A percentile compares a stretch with the other conserved stretches of the same genome.
phyloP scores from a whole-genome alignment of 2,888 invertebrate genomes.

The Caenorhabditis afra region DNA sequence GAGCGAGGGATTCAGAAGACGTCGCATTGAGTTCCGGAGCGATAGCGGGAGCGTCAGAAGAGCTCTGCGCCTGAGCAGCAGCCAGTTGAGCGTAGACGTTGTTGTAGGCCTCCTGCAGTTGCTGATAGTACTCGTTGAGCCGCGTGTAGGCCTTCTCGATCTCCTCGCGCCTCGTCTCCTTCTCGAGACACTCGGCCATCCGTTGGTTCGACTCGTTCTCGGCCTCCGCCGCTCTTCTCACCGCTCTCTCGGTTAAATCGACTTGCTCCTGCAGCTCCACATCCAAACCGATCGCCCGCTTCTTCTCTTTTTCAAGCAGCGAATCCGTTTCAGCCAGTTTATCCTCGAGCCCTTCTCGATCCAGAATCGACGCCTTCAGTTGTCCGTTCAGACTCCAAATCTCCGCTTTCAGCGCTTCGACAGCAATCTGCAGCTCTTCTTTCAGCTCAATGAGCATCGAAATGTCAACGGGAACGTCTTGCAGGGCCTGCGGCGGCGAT shows the following conservation, averaged over 20 bases:
- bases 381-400: constrained; percentile 77
- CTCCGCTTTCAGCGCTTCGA: constrained; percentile 74
- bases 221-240: constrained; percentile 69
- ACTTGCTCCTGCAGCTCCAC: constrained; percentile 69
- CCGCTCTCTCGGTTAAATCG: constrained; percentile 68
- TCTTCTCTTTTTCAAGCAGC: constrained; percentile 63
- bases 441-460: constrained; percentile 65
- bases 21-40: not conserved
- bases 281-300: constrained; percentile 61
- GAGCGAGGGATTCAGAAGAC: not conserved
- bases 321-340: constrained; percentile 61
- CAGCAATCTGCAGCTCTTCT: constrained; percentile 74
- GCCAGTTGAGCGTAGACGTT: constrained; percentile 62
- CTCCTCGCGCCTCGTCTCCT: constrained; percentile 67
- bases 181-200: constrained; percentile 70
- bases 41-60: not conserved
- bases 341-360: constrained; percentile 62
- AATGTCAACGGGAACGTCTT: constrained; percentile 56
- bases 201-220: constrained; percentile 72
- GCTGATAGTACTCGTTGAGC: constrained; percentile 70
- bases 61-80: constrained; percentile 1
- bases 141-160: constrained; percentile 71
- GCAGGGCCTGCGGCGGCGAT: not conserved
- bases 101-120: constrained; percentile 72
- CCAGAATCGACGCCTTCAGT: constrained; percentile 70